Evolutionary conservation across 2,113 vertebrate species (phyloP).

Genomic region (Hepsetus odoe): DNA sequence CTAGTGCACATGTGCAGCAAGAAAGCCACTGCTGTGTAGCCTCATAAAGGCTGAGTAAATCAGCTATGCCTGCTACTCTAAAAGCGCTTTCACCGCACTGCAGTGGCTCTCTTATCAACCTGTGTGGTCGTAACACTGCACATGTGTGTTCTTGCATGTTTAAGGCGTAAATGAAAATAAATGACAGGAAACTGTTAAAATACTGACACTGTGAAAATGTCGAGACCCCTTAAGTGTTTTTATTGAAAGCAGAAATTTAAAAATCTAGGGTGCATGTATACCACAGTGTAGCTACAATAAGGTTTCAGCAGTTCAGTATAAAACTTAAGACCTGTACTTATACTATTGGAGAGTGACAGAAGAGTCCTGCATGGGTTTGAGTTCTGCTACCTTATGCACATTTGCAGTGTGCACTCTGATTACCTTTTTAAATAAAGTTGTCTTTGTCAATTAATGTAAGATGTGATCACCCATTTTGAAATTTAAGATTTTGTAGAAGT

Average conservation of each 20-base stretch:
- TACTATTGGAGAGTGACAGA: no score
- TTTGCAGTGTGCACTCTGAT: no score
- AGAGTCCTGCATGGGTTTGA: no score
- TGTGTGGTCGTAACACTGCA: constrained; percentile 41
- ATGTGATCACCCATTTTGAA: no score
- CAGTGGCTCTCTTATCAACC: constrained; percentile 38
- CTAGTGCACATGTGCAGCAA: not conserved
- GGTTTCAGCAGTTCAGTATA: no score
- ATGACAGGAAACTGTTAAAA: constrained; percentile 6
- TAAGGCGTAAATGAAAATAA: constrained; percentile 2
- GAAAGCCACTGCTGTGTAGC: not conserved
- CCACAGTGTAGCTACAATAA: not conserved
- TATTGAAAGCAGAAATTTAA: not conserved
- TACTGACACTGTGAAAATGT: not conserved
- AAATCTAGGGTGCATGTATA: not conserved
- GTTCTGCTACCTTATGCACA: no score
- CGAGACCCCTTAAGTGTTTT: not conserved
- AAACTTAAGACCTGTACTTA: no score
- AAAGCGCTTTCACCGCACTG: constrained; percentile 42
- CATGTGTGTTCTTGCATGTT: constrained; percentile 14
- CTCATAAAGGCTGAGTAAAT: constrained; percentile 30
- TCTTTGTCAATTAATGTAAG: no score
- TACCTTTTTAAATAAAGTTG: no score
- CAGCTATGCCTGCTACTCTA: not conserved
- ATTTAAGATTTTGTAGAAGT: no score